Evolutionary conservation across 2,888 invertebrate genomes (phyloP).

Genomic region (Nezara viridula): DNA sequence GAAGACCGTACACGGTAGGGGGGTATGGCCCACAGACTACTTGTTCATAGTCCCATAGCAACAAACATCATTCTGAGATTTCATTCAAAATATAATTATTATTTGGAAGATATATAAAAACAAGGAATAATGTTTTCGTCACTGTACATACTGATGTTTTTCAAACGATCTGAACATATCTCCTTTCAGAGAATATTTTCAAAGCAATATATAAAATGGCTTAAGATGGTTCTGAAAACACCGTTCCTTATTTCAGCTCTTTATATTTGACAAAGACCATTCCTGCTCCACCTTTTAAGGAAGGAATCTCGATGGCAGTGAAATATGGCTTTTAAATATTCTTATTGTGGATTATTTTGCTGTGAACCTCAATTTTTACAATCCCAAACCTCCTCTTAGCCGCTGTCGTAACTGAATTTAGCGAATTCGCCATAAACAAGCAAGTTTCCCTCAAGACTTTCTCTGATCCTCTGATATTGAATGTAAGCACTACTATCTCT

Average conservation of each 20-base stretch:
- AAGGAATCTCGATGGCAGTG: background rate
- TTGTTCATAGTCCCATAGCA: no score
- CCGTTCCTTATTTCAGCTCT: background rate
- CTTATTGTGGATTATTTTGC: background rate
- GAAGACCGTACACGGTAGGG: no score
- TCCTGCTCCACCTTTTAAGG: background rate
- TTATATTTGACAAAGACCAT: background rate
- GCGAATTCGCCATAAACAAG: background rate
- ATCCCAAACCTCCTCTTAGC: background rate
- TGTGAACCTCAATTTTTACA: background rate
- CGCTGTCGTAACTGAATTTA: background rate
- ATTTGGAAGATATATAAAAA: no score
- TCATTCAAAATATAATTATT: no score
- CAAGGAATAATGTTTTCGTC: no score
- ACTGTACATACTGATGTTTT: no score
- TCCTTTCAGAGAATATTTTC: no score
- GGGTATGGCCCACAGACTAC: no score
- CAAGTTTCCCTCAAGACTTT: background rate
- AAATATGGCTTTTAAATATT: background rate
- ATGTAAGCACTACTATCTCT: conserved; percentile 14
- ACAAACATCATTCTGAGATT: no score
- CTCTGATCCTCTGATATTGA: conserved; percentile 10
- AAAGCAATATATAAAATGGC: no score
- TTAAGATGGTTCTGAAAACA: background rate
- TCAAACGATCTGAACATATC: no score